Evolutionary conservation across 2,113 vertebrate genomes (phyloP).

Genomic region (Chionodraco myersi): DNA sequence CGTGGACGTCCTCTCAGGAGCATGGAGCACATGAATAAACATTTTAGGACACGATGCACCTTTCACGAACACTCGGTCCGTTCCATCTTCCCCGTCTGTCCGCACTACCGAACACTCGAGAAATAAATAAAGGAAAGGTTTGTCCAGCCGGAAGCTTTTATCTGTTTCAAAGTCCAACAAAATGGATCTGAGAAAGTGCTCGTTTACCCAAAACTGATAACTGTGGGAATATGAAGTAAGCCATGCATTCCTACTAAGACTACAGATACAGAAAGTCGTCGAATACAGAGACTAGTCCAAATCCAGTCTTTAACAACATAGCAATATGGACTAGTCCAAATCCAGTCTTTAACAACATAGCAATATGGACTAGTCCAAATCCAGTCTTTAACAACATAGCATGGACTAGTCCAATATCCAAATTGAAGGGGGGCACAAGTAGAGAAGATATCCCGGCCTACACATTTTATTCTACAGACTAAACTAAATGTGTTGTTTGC

Average conservation of each 20-base stretch:
- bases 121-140: neutral
- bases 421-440: too few relatives aligned
- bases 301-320: too few relatives aligned
- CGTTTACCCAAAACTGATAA: neutral
- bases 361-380: too few relatives aligned
- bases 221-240: slow-evolving; percentile 21
- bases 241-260: slow-evolving; percentile 11
- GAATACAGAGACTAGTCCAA: neutral
- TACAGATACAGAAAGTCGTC: too few relatives aligned
- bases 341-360: too few relatives aligned
- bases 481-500: too few relatives aligned
- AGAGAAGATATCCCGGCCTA: too few relatives aligned
- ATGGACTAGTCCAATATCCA: too few relatives aligned
- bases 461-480: too few relatives aligned
- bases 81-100: neutral
- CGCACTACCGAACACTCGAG: neutral
- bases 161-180: neutral
- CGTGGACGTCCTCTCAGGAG: neutral
- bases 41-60: slow-evolving; percentile 4
- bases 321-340: too few relatives aligned
- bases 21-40: neutral
- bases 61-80: neutral
- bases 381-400: too few relatives aligned
- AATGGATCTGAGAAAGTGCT: neutral
- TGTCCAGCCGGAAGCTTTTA: too few relatives aligned